Evolutionary conservation across 2,113 vertebrate genomes (phyloP), one percentile per base, ranked within the genome.

Genomic region (Leucosticte australis): DNA sequence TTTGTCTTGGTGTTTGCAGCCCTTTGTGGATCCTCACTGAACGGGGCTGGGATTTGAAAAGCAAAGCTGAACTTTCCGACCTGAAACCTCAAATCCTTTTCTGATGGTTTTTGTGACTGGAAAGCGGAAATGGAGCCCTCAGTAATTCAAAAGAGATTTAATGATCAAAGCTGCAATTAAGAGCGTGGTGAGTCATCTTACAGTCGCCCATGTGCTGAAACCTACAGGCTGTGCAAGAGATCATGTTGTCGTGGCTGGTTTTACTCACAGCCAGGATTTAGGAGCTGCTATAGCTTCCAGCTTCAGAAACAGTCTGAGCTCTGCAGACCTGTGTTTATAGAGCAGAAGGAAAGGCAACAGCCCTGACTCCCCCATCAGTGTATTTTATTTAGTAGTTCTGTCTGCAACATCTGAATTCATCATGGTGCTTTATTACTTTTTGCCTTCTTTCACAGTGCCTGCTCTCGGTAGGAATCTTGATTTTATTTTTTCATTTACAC

Each of bases 101-200:
- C 90, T 93, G 90, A 33, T 71, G 88, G 37, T 62, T 92, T 94
- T 85, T 31, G 77, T 90, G 33, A 78, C 73, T 65, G 64, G 68
- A 57, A 88, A 95, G 65, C 3, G 22, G 92, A 93, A 95, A 81
- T 56, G 23, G 74, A 70, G 35, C 62, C 83, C 81, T 65, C 60
- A 71, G 92, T 87, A 83, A 97, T 86, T 87, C 73, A 39, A 75
- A 81, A 86, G 89, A 90, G 88, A 95, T 96, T 90, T 75, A 75
- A 57, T 57, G 85, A 93, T 96, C 95, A 92, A 95, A 96, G 94
- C 73, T 94, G 77, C 83, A 95, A 81, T 92, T 94, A 96, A 42
- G 52, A 57, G 60, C 6, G 9, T 79, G 88, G 86, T 94, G 94
- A 97, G 69, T 95, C 94, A 94, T 79, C 83, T 86, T 17, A 64